Evolutionary conservation across 2,113 vertebrate species (phyloP), one percentile per base, ranked within the genome.

Genomic region (Nematolebias whitei): DNA sequence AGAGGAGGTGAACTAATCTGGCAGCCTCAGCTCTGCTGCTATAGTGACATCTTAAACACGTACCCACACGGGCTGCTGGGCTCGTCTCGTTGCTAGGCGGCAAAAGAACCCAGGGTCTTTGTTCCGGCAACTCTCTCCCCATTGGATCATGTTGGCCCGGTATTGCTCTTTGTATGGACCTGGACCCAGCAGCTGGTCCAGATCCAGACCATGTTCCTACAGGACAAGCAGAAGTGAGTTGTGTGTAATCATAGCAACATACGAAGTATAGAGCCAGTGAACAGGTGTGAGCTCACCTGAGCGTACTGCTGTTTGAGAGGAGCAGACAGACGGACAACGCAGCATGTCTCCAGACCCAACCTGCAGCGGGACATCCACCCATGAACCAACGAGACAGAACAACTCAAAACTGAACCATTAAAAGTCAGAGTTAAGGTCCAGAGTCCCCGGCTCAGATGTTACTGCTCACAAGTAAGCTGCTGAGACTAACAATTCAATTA

Each of bases 51-150:
- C 32, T 29, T 32, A 32, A 22, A 40, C 7, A 70, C 64, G 0
- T 58, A 98, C 96, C 96, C 96, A 98, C 65, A 98, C 74, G 0
- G 94, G 94, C 77, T 93, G 93, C 2, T 9, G 13, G 0, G 85
- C 87, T 43, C 85, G 81, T 53, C 67, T 76, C 1, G 89, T 91
- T 1, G 88, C 85, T 54, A 92, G 78, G 59, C 90, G 86, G 84
- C 96, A 98, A 93, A 98, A 98, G 87, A 90, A 95, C 2, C 96
- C 95, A 0, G 95, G 93, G 64, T 98, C 96, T 0, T 70, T 2
- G 0, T 1, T 5, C 9, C 96, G 91, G 11, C 77, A 87, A 60
- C 83, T 87, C 85, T 98, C 95, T 0, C 96, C 96, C 96, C 96
- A 98, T 13, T 18, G 74, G 81, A 98, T 96, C 96, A 98, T 98